phyloP scores from a whole-genome alignment of 2,888 invertebrate species.

The Hirtodrosophila duncani region DNA sequence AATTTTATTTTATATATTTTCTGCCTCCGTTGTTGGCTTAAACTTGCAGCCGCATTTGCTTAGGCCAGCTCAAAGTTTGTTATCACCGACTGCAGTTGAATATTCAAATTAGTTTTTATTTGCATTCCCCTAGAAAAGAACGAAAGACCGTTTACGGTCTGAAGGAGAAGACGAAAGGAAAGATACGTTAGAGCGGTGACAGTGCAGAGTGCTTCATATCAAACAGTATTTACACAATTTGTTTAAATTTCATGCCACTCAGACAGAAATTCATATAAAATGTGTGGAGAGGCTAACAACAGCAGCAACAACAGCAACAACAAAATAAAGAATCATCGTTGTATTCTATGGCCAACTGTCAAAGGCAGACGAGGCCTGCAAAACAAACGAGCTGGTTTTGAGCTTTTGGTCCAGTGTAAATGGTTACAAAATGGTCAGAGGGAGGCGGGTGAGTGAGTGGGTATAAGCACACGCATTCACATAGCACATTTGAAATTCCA shows the following conservation, averaged over 20 bases:
- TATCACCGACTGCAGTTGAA: constrained; percentile 56
- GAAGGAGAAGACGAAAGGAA: background rate
- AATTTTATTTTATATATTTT: constrained; percentile 4
- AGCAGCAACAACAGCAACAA: constrained; percentile 5
- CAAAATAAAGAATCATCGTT: constrained; percentile 16
- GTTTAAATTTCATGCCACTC: constrained; percentile 62
- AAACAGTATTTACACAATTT: constrained; percentile 65
- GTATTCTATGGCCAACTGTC: constrained; percentile 45
- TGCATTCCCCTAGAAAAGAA: constrained; percentile 32
- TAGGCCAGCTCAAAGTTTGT: constrained; percentile 53
- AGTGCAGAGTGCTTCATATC: constrained; percentile 33
- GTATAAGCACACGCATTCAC: constrained; percentile 5
- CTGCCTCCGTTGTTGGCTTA: constrained; percentile 15
- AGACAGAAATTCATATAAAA: constrained; percentile 55
- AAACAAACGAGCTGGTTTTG: constrained; percentile 33
- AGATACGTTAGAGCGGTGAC: constrained; percentile 1
- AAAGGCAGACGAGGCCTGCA: constrained; percentile 36
- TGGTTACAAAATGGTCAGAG: constrained; percentile 18
- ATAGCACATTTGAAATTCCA: constrained; percentile 63
- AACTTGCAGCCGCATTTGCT: constrained; percentile 45
- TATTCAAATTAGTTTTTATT: constrained; percentile 65
- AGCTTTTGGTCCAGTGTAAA: constrained; percentile 55
- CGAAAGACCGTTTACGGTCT: constrained; percentile 5
- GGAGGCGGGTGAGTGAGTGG: background rate
- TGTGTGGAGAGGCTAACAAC: constrained; percentile 45